Evolutionary conservation across 2,888 invertebrate genomes (phyloP).

Genomic region (Eutolmus rufibarbis): DNA sequence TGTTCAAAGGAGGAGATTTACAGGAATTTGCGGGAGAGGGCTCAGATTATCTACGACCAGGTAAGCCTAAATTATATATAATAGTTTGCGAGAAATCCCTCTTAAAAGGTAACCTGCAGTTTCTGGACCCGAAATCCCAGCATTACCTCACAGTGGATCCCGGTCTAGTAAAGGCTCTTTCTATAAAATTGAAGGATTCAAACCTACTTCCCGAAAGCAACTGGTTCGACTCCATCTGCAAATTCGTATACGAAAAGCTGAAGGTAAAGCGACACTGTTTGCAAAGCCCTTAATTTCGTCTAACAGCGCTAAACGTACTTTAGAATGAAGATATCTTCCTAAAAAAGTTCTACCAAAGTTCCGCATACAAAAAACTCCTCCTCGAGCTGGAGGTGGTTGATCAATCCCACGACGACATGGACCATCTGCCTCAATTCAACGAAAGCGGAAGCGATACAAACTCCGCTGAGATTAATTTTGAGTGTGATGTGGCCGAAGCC

Average conservation of each 20-base stretch:
- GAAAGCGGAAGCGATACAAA: slow-evolving; percentile 49
- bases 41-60: slow-evolving; percentile 48
- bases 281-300: neutral
- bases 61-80: slow-evolving; percentile 18
- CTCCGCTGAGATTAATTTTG: slow-evolving; percentile 50
- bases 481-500: slow-evolving; percentile 46
- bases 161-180: slow-evolving; percentile 49
- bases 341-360: slow-evolving; percentile 51
- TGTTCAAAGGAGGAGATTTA: slow-evolving; percentile 47
- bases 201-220: slow-evolving; percentile 46
- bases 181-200: slow-evolving; percentile 49
- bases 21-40: slow-evolving; percentile 49
- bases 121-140: slow-evolving; percentile 46
- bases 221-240: slow-evolving; percentile 52
- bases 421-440: slow-evolving; percentile 37
- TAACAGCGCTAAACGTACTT: neutral
- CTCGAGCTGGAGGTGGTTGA: slow-evolving; percentile 49
- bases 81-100: neutral
- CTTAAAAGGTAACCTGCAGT: slow-evolving; percentile 27
- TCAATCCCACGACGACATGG: slow-evolving; percentile 43
- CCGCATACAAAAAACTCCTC: slow-evolving; percentile 49
- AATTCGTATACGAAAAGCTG: slow-evolving; percentile 51
- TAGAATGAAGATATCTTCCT: slow-evolving; percentile 51
- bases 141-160: slow-evolving; percentile 49
- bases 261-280: slow-evolving; percentile 45